These are phyloP conservation scores for Picathartes gymnocephalus DNA, from an alignment of 2,113 vertebrate species.

Conservation along the genomic window DNA sequence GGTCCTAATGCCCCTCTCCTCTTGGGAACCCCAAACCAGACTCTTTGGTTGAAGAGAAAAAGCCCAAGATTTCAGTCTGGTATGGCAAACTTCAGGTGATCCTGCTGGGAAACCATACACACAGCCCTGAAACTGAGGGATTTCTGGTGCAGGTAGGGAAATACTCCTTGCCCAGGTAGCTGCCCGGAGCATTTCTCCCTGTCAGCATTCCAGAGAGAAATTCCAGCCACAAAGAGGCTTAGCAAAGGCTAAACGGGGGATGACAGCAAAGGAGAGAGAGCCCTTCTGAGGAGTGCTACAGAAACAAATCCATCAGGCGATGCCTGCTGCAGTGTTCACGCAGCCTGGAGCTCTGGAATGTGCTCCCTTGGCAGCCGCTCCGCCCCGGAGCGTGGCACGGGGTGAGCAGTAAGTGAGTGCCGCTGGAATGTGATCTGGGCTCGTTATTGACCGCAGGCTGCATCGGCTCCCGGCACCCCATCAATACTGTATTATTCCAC, in stretches of 20 bases:
- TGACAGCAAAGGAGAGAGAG: background rate
- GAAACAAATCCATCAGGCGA: background rate
- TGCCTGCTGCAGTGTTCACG: background rate
- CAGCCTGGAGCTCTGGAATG: background rate
- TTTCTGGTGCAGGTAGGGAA: background rate
- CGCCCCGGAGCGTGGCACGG: accelerated
- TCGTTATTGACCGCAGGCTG: background rate
- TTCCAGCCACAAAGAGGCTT: background rate
- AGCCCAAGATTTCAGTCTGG: background rate
- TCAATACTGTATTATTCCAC: conserved; percentile 39
- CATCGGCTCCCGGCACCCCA: background rate
- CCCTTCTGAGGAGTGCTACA: accelerated
- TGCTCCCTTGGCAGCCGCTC: background rate
- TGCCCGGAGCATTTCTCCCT: background rate
- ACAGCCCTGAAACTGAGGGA: background rate
- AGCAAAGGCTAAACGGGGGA: background rate
- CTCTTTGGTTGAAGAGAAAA: background rate
- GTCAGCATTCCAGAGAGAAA: background rate
- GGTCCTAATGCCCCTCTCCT: background rate
- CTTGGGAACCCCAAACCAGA: background rate
- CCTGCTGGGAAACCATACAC: background rate
- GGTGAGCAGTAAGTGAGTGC: background rate
- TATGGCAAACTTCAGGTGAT: background rate
- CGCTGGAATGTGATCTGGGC: background rate
- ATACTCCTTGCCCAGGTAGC: background rate